Conservation (phyloP, 2,113 vertebrate species). For the Leiothrix lutea region DNA sequence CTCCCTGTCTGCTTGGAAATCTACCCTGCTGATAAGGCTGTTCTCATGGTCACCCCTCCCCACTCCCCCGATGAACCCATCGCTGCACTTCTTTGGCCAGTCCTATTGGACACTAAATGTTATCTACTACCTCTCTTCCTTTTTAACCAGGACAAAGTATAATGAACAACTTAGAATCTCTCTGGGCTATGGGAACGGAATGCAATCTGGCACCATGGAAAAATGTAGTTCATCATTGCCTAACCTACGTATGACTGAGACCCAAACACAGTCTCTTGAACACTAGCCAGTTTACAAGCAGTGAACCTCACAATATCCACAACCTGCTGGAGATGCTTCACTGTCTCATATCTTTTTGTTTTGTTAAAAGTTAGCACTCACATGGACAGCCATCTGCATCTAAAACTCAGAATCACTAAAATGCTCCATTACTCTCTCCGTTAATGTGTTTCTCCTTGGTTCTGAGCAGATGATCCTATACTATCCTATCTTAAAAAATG, state of each 20-base stretch:
- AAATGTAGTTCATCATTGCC: slow-evolving; percentile 24
- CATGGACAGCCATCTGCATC: slow-evolving; percentile 31
- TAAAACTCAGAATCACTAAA: slow-evolving; percentile 13
- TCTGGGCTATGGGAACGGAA: neutral
- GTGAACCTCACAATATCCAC: slow-evolving; percentile 27
- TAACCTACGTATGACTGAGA: neutral
- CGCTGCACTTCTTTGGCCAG: neutral
- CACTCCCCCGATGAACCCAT: neutral
- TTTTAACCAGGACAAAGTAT: slow-evolving; percentile 25
- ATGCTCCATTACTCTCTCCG: neutral
- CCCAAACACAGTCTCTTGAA: slow-evolving; percentile 22
- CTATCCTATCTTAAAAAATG: neutral
- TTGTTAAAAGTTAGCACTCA: slow-evolving; percentile 28
- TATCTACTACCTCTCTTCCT: neutral
- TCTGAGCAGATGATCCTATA: neutral
- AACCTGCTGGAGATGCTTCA: slow-evolving; percentile 51
- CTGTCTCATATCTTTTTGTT: slow-evolving; percentile 32
- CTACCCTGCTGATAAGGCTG: neutral
- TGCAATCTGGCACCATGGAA: slow-evolving; percentile 40
- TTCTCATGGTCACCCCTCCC: neutral
- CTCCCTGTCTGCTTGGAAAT: neutral
- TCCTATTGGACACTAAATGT: neutral
- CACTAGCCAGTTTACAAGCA: neutral
- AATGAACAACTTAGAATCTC: slow-evolving; percentile 25
- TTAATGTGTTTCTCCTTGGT: neutral